Percentiles rank a stretch among this genome's conserved stretches.
Evolutionary conservation across 2,797 vertebrate species (phyloP).

Genomic region (Vultur gryphus): DNA sequence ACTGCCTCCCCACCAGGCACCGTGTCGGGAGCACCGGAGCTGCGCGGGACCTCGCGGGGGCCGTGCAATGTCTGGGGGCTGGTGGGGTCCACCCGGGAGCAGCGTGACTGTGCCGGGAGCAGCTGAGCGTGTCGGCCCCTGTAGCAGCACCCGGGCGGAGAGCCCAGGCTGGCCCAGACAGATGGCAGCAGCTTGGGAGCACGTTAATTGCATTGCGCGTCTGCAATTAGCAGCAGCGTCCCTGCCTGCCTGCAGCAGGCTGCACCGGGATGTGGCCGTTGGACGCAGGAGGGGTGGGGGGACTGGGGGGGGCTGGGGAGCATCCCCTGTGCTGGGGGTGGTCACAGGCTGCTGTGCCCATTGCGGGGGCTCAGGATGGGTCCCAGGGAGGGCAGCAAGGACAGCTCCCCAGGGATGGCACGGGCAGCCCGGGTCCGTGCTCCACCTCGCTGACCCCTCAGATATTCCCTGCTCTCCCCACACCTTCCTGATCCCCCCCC

Average conservation of each 20-base stretch:
- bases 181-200: neutral
- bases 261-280: neutral
- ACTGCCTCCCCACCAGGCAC: neutral
- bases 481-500: neutral
- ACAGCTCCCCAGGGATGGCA: neutral
- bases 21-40: rapidly evolving
- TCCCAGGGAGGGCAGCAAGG: neutral
- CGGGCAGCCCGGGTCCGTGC: rapidly evolving
- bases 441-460: neutral
- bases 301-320: neutral
- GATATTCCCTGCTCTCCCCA: neutral
- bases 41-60: neutral
- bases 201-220: neutral
- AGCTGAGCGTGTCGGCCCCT: neutral
- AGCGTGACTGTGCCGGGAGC: rapidly evolving
- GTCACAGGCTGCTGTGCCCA: rapidly evolving
- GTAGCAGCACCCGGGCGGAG: neutral
- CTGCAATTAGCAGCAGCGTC: neutral
- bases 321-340: neutral
- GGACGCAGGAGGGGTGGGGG: rapidly evolving
- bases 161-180: neutral
- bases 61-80: no score
- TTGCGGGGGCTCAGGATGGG: neutral
- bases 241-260: neutral
- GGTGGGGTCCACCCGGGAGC: neutral